Conservation (phyloP, 1,140 invertebrate species). For the Proctacanthus coquilletti region DNA sequence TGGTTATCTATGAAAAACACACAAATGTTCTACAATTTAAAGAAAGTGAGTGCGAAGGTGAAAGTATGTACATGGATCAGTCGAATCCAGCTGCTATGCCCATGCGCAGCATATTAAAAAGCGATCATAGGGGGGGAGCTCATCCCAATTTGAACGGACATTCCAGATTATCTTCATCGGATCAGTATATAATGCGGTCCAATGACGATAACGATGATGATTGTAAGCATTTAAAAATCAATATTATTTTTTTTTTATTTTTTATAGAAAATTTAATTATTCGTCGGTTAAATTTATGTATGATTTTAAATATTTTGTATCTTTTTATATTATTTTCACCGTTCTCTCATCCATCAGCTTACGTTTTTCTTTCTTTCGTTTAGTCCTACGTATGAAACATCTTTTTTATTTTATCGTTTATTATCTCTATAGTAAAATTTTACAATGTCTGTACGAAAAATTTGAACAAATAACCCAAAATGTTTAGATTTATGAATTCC, state of each 20-base stretch:
- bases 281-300: neutral
- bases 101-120: constrained; percentile 31
- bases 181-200: constrained; percentile 33
- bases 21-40: constrained; percentile 86
- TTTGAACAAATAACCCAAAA: too few species aligned
- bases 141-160: constrained; percentile 32
- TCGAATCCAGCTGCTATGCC: constrained; percentile 31
- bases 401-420: neutral
- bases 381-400: constrained; percentile 4
- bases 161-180: constrained; percentile 32
- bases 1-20: constrained; percentile 86
- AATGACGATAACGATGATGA: constrained; percentile 31
- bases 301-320: neutral
- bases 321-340: neutral
- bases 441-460: too few species aligned
- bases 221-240: constrained; percentile 30
- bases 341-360: constrained; percentile 3
- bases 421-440: too few species aligned
- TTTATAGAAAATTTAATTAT: neutral
- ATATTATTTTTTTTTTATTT: constrained; percentile 11
- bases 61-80: constrained; percentile 32
- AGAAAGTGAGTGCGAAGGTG: constrained; percentile 73
- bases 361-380: constrained; percentile 10
- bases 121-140: constrained; percentile 24
- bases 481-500: too few species aligned